Percentiles rank a stretch among this genome's conserved stretches.
Conservation (phyloP, 2,113 vertebrate species). For the Salvelinus namaycush region DNA sequence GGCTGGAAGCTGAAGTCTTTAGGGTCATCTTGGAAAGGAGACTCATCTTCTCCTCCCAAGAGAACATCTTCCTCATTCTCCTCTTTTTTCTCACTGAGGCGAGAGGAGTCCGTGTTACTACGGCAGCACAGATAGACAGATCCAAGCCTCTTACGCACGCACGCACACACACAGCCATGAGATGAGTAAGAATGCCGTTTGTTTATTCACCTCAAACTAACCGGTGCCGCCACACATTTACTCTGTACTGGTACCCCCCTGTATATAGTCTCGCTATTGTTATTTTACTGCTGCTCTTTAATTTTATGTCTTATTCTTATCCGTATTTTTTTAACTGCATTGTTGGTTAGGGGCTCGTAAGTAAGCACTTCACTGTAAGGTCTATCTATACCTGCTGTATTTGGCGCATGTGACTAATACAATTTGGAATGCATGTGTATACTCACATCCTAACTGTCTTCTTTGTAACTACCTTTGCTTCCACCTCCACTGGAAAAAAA, state of each 20-base stretch:
- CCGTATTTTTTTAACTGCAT: too few relatives aligned
- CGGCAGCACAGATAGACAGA: constrained; percentile 1
- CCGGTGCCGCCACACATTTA: too few relatives aligned
- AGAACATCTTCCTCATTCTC: constrained; percentile 64
- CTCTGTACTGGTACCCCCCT: too few relatives aligned
- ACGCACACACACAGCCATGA: background rate
- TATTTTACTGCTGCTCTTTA: too few relatives aligned
- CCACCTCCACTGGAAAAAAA: constrained; percentile 34
- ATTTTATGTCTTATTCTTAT: too few relatives aligned
- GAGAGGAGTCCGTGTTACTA: background rate
- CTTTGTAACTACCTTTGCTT: constrained; percentile 43
- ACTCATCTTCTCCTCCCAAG: constrained; percentile 81
- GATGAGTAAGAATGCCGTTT: background rate
- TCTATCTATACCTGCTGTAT: too few relatives aligned
- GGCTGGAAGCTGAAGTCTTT: constrained; percentile 83
- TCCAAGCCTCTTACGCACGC: background rate
- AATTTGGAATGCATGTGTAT: background rate
- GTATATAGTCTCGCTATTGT: too few relatives aligned
- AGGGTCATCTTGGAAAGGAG: constrained; percentile 84
- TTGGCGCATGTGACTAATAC: too few relatives aligned
- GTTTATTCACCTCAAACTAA: too few relatives aligned
- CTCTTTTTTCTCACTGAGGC: constrained; percentile 63
- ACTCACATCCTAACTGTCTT: constrained; percentile 55
- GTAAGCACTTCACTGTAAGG: too few relatives aligned
- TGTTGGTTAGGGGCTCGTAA: too few relatives aligned